These are phyloP conservation scores for Zeugodacus cucurbitae DNA, from an alignment of 1,140 invertebrate genomes.

Conservation along the genomic window DNA sequence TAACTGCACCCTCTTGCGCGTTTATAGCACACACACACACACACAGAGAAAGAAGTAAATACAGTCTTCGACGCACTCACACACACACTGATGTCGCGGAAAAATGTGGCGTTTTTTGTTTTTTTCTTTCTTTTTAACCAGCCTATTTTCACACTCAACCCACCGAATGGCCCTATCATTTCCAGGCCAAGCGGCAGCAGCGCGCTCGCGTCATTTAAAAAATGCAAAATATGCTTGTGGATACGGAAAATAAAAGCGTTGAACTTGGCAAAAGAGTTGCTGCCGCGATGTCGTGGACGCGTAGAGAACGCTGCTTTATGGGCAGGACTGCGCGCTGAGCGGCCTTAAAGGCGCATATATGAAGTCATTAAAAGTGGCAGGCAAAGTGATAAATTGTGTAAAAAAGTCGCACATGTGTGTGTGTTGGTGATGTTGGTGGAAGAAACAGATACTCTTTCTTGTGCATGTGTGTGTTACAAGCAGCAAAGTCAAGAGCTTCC, in stretches of 20 bases:
- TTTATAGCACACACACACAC: background rate
- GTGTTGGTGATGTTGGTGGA: background rate
- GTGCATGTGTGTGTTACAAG: background rate
- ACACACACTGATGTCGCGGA: background rate
- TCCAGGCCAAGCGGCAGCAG: constrained; percentile 10
- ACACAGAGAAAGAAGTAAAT: too few relatives aligned
- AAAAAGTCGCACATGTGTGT: background rate
- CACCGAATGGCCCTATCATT: constrained; percentile 12
- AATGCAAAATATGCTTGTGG: constrained; percentile 25
- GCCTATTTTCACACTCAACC: background rate
- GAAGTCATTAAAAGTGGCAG: constrained; percentile 41
- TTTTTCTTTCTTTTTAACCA: background rate
- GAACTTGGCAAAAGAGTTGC: constrained; percentile 7
- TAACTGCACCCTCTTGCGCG: background rate
- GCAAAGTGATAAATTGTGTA: constrained; percentile 42
- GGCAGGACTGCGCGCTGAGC: background rate
- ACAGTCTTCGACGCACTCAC: too few relatives aligned
- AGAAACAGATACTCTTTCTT: background rate
- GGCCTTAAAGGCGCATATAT: constrained; percentile 21
- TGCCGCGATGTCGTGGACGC: background rate
- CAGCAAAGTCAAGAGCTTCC: background rate
- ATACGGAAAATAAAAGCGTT: background rate
- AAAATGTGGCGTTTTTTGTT: background rate
- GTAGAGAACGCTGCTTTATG: background rate
- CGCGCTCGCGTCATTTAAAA: constrained; percentile 3